phyloP scores from a whole-genome alignment of 1,140 invertebrate genomes.

The Muscidifurax raptorellus region DNA sequence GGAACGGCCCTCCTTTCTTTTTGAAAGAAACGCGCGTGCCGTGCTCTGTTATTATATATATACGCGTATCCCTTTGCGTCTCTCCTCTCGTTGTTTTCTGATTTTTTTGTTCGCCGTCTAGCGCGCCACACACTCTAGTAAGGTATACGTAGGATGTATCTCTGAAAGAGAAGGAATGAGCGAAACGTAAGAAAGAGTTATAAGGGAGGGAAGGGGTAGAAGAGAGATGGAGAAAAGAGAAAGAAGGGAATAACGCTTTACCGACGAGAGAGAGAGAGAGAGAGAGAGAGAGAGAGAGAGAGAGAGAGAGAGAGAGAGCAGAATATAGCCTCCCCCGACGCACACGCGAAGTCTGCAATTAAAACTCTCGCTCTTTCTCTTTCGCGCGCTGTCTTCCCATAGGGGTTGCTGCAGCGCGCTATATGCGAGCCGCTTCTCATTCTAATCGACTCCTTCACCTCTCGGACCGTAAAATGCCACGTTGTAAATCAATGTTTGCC shows the following conservation, averaged over 20 bases:
- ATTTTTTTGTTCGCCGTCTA: constrained; percentile 27
- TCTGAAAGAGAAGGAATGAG: constrained; percentile 18
- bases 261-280: constrained; percentile 54
- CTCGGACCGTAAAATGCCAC: constrained; percentile 51
- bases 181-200: constrained; percentile 41
- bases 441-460: constrained; percentile 52
- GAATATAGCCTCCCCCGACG: constrained; percentile 70
- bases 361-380: constrained; percentile 63
- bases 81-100: constrained; percentile 23
- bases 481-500: constrained; percentile 47
- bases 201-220: not conserved
- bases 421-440: constrained; percentile 40
- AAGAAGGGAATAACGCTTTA: constrained; percentile 24
- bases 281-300: constrained; percentile 55
- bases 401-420: constrained; percentile 44
- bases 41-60: constrained; percentile 75
- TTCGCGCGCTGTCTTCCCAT: constrained; percentile 53
- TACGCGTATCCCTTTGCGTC: constrained; percentile 57
- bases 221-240: constrained; percentile 22
- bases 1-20: constrained; percentile 66
- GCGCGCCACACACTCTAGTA: not conserved
- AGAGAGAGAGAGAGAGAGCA: constrained; percentile 59
- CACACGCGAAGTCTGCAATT: constrained; percentile 70
- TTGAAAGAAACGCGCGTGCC: constrained; percentile 54
- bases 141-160: no score